Conservation (phyloP, 2,797 vertebrate genomes). For the Erethizon dorsatum region DNA sequence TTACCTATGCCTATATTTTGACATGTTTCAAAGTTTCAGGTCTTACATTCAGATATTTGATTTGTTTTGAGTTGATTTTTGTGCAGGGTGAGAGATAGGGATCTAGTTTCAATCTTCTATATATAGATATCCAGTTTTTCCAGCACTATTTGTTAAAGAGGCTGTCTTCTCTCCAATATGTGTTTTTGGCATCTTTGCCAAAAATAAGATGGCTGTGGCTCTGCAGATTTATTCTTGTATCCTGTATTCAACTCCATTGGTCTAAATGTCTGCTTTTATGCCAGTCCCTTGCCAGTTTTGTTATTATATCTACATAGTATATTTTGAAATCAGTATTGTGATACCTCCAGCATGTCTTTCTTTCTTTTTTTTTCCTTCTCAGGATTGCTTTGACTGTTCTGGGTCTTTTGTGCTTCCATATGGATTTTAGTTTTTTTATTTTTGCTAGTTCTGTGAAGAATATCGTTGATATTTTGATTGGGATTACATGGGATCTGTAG, state of each 20-base stretch:
- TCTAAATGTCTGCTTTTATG: background rate
- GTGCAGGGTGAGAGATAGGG: background rate
- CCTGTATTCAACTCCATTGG: background rate
- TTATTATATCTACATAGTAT: background rate
- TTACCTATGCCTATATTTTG: background rate
- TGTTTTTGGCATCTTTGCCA: background rate
- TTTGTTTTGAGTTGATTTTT: background rate
- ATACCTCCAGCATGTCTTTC: background rate
- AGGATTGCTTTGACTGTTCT: background rate
- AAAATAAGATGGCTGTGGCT: background rate
- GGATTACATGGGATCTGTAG: background rate
- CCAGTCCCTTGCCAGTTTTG: background rate
- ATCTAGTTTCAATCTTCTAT: background rate
- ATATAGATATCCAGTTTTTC: background rate
- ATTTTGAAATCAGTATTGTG: background rate
- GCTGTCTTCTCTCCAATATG: background rate
- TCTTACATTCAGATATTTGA: background rate
- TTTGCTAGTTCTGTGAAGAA: background rate
- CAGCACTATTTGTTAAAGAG: background rate
- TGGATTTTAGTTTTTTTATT: background rate
- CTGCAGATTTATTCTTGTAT: background rate
- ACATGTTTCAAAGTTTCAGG: background rate
- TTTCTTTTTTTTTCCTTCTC: background rate
- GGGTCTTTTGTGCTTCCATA: background rate
- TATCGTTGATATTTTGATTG: background rate